These are phyloP conservation scores for Neosilurus hyrtlii DNA, from an alignment of 2,797 vertebrate genomes.

Conservation along the genomic window DNA sequence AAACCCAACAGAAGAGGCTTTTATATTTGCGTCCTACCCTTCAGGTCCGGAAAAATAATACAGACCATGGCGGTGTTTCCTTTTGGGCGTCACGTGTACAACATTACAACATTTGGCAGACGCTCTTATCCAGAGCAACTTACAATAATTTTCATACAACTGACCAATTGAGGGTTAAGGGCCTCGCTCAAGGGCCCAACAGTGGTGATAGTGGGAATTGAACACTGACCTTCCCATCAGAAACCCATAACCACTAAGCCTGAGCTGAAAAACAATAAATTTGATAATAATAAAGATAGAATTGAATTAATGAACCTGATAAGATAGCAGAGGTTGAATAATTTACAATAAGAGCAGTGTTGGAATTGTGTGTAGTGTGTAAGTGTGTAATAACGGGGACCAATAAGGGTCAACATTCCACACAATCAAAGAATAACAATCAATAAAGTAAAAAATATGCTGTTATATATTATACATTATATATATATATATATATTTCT, in stretches of 20 bases:
- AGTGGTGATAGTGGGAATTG: too few relatives aligned
- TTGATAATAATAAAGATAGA: neutral
- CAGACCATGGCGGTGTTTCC: neutral
- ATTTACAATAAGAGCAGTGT: neutral
- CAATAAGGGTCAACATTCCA: neutral
- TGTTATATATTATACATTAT: neutral
- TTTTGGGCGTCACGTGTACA: neutral
- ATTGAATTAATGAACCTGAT: neutral
- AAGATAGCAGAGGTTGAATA: too few relatives aligned
- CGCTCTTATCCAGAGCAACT: too few relatives aligned
- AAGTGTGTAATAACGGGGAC: neutral
- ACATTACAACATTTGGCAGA: too few relatives aligned
- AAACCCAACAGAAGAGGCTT: slow-evolving; percentile 12
- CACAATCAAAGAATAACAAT: neutral
- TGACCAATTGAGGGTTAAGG: too few relatives aligned
- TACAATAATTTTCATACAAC: neutral
- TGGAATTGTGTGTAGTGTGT: neutral
- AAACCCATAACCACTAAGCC: too few relatives aligned
- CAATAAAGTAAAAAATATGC: neutral
- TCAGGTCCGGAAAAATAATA: neutral
- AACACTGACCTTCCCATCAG: too few relatives aligned
- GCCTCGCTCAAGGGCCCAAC: too few relatives aligned
- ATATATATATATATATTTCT: too few relatives aligned
- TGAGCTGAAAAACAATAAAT: too few relatives aligned
- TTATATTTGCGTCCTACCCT: neutral